Conservation (phyloP, 2,888 invertebrate species). For the Clepsis dumicolana region DNA sequence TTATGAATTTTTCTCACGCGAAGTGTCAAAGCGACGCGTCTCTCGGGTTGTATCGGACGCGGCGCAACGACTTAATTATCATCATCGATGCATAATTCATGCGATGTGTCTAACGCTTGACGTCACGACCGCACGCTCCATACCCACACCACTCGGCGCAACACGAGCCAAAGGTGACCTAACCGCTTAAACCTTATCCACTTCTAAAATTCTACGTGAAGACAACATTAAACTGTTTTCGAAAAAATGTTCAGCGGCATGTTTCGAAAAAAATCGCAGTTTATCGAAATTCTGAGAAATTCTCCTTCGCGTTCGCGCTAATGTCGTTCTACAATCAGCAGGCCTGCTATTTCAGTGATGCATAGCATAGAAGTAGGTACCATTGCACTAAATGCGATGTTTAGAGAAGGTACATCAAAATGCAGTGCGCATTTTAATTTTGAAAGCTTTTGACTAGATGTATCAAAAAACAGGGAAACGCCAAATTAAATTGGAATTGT, state of each 20-base stretch:
- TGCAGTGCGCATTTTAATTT: conserved; percentile 18
- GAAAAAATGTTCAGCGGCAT: background rate
- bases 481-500: conserved; percentile 11
- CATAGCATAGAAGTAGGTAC: too few species aligned
- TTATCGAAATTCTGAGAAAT: conserved; percentile 49
- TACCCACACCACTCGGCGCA: conserved; percentile 32
- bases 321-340: conserved; percentile 45
- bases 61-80: conserved; percentile 46
- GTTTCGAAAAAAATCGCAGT: conserved; percentile 50
- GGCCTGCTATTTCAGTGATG: conserved; percentile 12
- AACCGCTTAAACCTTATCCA: background rate
- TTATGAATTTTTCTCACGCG: conserved; percentile 33
- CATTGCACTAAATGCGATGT: conserved; percentile 21
- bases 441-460: conserved; percentile 14
- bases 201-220: background rate
- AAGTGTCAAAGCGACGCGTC: conserved; percentile 26
- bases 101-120: conserved; percentile 43
- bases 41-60: conserved; percentile 10
- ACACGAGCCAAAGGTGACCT: conserved; percentile 61
- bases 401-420: conserved; percentile 5
- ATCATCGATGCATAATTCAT: conserved; percentile 49
- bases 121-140: conserved; percentile 39
- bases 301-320: background rate
- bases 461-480: conserved; percentile 28
- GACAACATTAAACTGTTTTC: background rate